Conservation (phyloP, 2,888 invertebrate genomes). For the Harpalus rufipes region DNA sequence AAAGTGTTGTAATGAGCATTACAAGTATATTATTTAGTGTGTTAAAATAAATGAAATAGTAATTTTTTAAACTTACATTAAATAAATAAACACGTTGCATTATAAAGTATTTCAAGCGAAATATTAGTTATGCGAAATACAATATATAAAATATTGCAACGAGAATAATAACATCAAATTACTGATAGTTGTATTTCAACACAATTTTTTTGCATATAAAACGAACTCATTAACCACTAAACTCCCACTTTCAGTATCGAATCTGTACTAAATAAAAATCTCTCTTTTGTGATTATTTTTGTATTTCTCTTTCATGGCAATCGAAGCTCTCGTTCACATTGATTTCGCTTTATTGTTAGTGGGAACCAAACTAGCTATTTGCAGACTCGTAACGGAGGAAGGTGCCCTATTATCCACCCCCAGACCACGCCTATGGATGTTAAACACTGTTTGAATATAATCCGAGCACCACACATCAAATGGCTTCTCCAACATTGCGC, state of each 20-base stretch:
- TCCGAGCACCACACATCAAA: constrained; percentile 55
- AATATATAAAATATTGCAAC: too few species aligned
- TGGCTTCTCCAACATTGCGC: constrained; percentile 1
- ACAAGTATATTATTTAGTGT: too few species aligned
- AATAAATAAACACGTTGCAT: too few species aligned
- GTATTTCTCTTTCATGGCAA: constrained; percentile 12
- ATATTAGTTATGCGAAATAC: too few species aligned
- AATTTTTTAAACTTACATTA: too few species aligned
- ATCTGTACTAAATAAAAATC: not conserved
- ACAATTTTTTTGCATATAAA: not conserved
- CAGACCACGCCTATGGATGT: constrained; percentile 21
- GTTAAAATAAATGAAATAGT: too few species aligned
- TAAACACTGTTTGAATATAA: constrained; percentile 63
- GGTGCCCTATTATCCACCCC: constrained; percentile 45
- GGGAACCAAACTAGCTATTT: constrained; percentile 60
- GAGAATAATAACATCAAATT: not conserved
- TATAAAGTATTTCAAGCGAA: too few species aligned
- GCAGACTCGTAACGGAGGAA: constrained; percentile 44
- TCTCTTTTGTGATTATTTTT: constrained; percentile 3
- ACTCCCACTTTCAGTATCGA: not conserved
- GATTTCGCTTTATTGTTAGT: constrained; percentile 63
- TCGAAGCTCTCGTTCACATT: constrained; percentile 34
- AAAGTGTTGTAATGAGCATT: too few species aligned
- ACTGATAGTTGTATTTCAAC: not conserved
- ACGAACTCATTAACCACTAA: not conserved